A percentile compares a stretch with the other conserved stretches of the same genome.
These are phyloP conservation scores for Nycticebus coucang DNA, from an alignment of 2,113 vertebrate species.

Conservation along the genomic window DNA sequence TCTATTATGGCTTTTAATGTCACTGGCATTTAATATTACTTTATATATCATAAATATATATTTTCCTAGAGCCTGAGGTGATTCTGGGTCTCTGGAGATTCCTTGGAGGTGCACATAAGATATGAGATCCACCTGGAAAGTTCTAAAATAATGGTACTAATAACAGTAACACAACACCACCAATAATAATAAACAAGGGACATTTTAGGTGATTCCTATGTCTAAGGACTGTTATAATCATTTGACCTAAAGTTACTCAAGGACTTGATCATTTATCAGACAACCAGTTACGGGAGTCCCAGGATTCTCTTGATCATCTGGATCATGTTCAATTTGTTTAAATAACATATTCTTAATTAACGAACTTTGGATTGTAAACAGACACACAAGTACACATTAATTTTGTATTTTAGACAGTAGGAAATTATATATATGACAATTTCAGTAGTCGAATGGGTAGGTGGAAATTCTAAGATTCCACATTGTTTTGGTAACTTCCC, in stretches of 20 bases:
- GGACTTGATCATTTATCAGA: neutral
- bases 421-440: neutral
- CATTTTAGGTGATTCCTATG: neutral
- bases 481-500: neutral
- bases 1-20: conserved; percentile 1
- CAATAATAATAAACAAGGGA: conserved; percentile 4
- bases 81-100: neutral
- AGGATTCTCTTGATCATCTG: neutral
- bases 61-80: neutral
- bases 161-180: neutral
- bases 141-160: neutral
- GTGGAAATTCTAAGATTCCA: neutral
- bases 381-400: neutral
- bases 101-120: neutral
- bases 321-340: neutral
- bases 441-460: neutral
- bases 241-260: neutral
- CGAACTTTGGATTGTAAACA: neutral
- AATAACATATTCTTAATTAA: neutral
- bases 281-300: neutral
- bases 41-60: neutral
- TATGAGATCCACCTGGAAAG: neutral
- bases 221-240: neutral
- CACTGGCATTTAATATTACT: neutral
- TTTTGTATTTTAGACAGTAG: neutral